Conservation (phyloP, 2,113 vertebrate genomes). For the Phrynosoma platyrhinos region DNA sequence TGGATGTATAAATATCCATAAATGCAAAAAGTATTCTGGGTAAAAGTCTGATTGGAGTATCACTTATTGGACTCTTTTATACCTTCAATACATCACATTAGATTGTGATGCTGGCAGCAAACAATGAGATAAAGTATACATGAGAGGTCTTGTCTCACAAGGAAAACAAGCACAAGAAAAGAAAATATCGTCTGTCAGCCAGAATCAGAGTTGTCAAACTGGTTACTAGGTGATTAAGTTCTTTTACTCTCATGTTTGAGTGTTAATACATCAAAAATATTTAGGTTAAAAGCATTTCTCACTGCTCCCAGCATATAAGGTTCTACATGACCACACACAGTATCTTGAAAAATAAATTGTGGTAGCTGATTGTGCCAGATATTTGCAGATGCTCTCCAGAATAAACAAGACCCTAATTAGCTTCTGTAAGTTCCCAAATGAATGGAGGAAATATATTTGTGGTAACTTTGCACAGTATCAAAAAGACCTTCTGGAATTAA, state of each 20-base stretch:
- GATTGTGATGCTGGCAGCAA: background rate
- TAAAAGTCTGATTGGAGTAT: no score
- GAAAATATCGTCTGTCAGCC: background rate
- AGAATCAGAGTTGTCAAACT: background rate
- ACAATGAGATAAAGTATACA: background rate
- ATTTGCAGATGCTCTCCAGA: background rate
- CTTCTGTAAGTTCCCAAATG: background rate
- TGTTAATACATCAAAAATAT: background rate
- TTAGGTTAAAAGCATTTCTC: constrained; percentile 2
- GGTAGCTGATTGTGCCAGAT: background rate
- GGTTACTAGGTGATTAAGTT: background rate
- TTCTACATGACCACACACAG: background rate
- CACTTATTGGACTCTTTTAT: background rate
- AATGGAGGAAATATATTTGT: constrained; percentile 2
- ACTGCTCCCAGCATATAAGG: background rate
- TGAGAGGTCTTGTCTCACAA: background rate
- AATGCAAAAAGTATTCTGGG: no score
- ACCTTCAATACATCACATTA: no score
- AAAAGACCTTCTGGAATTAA: constrained; percentile 54
- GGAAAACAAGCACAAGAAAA: constrained; percentile 2
- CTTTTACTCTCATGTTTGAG: background rate
- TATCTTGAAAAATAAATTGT: background rate
- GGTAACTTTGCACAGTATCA: constrained; percentile 25
- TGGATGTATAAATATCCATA: no score
- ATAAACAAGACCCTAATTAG: constrained; percentile 1